These are phyloP conservation scores for Caloenas nicobarica DNA, from an alignment of 2,113 vertebrate species.

Conservation along the genomic window DNA sequence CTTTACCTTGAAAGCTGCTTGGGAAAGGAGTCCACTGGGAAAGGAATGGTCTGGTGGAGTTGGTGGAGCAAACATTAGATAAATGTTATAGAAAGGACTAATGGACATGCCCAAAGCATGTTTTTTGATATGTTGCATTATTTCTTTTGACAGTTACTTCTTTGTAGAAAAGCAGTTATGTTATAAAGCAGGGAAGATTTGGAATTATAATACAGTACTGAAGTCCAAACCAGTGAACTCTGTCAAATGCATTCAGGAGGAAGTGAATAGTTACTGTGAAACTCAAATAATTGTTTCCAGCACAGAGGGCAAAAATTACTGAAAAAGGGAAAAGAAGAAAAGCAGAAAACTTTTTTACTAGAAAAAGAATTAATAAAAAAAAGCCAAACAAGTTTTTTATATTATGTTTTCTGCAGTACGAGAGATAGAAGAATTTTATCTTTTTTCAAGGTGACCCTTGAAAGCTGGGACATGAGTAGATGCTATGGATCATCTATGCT, in stretches of 20 bases:
- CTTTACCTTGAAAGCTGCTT: background rate
- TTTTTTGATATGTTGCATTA: background rate
- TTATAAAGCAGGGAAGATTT: background rate
- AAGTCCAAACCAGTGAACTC: background rate
- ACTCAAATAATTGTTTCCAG: background rate
- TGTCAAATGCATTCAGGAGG: background rate
- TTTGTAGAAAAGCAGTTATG: background rate
- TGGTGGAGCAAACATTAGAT: background rate
- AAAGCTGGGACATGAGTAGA: background rate
- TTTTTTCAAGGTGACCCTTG: background rate
- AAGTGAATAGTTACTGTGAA: background rate
- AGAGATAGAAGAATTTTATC: background rate
- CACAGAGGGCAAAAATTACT: background rate
- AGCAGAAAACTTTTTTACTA: background rate
- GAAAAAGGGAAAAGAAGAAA: background rate
- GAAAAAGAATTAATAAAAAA: background rate
- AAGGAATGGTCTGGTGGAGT: background rate
- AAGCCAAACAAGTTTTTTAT: background rate
- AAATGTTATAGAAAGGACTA: background rate
- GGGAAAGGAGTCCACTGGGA: background rate
- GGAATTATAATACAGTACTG: background rate
- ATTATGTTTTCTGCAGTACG: background rate
- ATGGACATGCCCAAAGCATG: background rate
- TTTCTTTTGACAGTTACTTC: background rate
- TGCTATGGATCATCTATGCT: background rate